Evolutionary conservation across 2,113 vertebrate species (phyloP).

Genomic region (Chitala chitala): DNA sequence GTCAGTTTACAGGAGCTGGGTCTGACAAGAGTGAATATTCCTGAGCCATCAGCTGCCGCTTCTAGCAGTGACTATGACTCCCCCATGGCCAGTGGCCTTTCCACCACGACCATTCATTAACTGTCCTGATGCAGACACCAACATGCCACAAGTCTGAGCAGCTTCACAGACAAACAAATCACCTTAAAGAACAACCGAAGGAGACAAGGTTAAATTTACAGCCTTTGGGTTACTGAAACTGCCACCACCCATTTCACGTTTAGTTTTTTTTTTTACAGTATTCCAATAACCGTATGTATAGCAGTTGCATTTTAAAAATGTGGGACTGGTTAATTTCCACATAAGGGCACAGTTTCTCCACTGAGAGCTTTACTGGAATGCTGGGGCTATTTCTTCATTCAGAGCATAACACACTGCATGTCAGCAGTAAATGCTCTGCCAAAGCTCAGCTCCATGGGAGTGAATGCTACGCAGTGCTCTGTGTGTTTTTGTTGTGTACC

Average conservation of each 20-base stretch:
- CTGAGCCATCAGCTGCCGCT: neutral
- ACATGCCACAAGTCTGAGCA: neutral
- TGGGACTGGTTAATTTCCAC: neutral
- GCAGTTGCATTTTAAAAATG: neutral
- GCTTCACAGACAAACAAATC: neutral
- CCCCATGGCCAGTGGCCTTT: neutral
- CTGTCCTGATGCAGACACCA: neutral
- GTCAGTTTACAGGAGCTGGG: neutral
- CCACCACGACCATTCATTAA: neutral
- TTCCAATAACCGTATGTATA: neutral
- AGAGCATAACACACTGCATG: neutral
- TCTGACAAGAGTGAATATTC: neutral
- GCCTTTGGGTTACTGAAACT: neutral
- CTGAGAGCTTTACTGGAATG: neutral
- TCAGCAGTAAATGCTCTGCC: neutral
- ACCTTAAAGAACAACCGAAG: neutral
- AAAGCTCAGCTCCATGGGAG: neutral
- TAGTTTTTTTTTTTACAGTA: neutral
- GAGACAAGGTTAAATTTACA: neutral
- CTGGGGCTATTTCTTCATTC: neutral
- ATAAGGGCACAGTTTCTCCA: constrained; percentile 5
- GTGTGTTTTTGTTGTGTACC: neutral
- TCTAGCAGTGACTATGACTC: neutral
- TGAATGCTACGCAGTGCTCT: neutral
- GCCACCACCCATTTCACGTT: neutral